Evolutionary conservation across 2,113 vertebrate species (phyloP).

Genomic region (Quiscalus mexicanus): DNA sequence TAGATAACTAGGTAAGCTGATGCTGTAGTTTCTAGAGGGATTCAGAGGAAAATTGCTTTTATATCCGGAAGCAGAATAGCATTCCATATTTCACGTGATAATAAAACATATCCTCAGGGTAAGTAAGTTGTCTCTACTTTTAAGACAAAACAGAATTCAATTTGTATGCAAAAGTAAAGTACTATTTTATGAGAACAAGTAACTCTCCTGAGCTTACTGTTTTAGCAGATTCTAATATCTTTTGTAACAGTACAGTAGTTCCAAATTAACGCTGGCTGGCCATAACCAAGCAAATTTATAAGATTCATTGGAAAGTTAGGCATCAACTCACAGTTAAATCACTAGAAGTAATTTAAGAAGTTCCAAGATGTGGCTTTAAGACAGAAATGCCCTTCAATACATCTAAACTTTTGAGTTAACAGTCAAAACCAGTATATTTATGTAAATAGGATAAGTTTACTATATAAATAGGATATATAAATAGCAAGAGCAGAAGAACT

Average conservation of each 20-base stretch:
- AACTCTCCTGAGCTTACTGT: slow-evolving; percentile 33
- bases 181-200: slow-evolving; percentile 39
- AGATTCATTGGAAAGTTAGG: not conserved
- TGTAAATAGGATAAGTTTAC: not conserved
- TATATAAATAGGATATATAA: not conserved
- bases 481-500: not conserved
- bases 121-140: slow-evolving; percentile 56
- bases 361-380: not conserved
- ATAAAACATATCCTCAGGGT: slow-evolving; percentile 65
- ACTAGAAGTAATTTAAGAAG: not conserved
- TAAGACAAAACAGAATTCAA: slow-evolving; percentile 65
- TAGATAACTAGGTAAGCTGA: slow-evolving; percentile 60
- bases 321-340: not conserved
- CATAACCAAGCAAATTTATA: slow-evolving; percentile 33
- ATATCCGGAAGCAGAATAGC: slow-evolving; percentile 67
- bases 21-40: slow-evolving; percentile 46
- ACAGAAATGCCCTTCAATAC: not conserved
- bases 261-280: not conserved
- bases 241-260: not conserved
- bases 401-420: not conserved
- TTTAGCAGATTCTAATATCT: slow-evolving; percentile 40
- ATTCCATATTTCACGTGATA: slow-evolving; percentile 62
- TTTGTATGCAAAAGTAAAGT: slow-evolving; percentile 50
- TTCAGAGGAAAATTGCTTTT: slow-evolving; percentile 74
- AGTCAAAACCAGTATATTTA: not conserved